A percentile compares a stretch with the other conserved stretches of the same genome.
These are phyloP conservation scores for Pomacea canaliculata DNA, from an alignment of 2,888 invertebrate species.

Conservation along the genomic window DNA sequence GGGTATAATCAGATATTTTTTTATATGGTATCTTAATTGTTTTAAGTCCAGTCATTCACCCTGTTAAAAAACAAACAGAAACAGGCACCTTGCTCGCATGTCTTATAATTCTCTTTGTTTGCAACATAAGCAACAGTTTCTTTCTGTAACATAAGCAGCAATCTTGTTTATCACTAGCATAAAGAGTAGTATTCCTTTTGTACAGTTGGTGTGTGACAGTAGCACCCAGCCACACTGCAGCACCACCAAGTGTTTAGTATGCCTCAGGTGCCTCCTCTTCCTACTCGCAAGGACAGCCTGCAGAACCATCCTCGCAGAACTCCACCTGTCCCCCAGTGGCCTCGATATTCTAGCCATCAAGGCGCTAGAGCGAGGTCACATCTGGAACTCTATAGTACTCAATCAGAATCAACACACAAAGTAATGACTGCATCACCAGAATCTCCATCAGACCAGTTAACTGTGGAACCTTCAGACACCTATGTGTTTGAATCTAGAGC, in stretches of 20 bases:
- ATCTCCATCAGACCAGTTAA: slow-evolving; percentile 11
- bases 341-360: slow-evolving; percentile 16
- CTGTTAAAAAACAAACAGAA: no score
- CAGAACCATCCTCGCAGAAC: slow-evolving; percentile 26
- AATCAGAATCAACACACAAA: background rate
- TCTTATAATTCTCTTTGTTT: no score
- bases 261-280: slow-evolving; percentile 38
- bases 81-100: no score
- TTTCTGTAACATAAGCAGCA: no score
- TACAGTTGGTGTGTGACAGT: no score
- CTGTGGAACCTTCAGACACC: slow-evolving; percentile 6
- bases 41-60: no score
- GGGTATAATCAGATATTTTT: no score
- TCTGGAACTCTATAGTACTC: slow-evolving; percentile 13
- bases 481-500: slow-evolving; percentile 42
- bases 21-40: no score
- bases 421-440: slow-evolving; percentile 18
- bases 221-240: no score
- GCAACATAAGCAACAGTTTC: no score
- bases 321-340: slow-evolving; percentile 28
- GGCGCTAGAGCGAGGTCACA: slow-evolving; percentile 19
- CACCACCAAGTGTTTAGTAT: slow-evolving; percentile 25
- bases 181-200: no score
- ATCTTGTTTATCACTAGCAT: no score
- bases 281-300: slow-evolving; percentile 40